Evolutionary conservation across 2,797 vertebrate species (phyloP), one percentile per base, ranked within the genome.

Genomic region (Chelonia mydas): DNA sequence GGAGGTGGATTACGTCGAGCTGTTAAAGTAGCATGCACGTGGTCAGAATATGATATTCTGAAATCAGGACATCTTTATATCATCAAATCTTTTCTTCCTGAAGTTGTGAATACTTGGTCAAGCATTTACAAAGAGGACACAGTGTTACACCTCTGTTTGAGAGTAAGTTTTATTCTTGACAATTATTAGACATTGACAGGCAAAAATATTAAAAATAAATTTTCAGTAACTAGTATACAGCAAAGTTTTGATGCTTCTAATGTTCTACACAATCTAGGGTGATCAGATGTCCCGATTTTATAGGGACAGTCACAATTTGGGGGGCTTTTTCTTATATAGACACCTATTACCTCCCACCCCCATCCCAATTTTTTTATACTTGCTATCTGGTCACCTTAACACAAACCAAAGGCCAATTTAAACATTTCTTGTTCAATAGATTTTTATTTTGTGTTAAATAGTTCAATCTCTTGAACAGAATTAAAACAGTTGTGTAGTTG

Each of bases 51-150:
- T 0, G 99, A 99, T 97, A 99, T 99, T 96, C 98, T 99, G 81
- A 99, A 99, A 95, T 99, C 99, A 10, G 99, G 99, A 31, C 99
- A 99, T 92, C 98, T 99, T 92, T 99, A 99, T 84, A 99, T 99
- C 94, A 99, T 99, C 97, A 99, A 99, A 93, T 99, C 99, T 93
- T 99, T 99, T 96, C 99, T 99, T 93, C 99, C 99, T 28, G 99
- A 99, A 95, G 99, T 99, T 97, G 98, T 99, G 91, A 99, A 99
- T 93, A 99, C 99, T 76, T 99, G 99, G 99, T 99, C 99, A 96
- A 99, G 98, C 96, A 99, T 99, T 97, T 99, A 99, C 98, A 99
- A 99, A 97, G 99, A 99, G 92, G 99, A 99, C 92, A 99, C 99
- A 0, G 99, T 99, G 95, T 98, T 99, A 92, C 99, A 99, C 96